A percentile compares a stretch with the other conserved stretches of the same genome.
phyloP scores from a whole-genome alignment of 2,888 invertebrate species.

The Meganola albula region DNA sequence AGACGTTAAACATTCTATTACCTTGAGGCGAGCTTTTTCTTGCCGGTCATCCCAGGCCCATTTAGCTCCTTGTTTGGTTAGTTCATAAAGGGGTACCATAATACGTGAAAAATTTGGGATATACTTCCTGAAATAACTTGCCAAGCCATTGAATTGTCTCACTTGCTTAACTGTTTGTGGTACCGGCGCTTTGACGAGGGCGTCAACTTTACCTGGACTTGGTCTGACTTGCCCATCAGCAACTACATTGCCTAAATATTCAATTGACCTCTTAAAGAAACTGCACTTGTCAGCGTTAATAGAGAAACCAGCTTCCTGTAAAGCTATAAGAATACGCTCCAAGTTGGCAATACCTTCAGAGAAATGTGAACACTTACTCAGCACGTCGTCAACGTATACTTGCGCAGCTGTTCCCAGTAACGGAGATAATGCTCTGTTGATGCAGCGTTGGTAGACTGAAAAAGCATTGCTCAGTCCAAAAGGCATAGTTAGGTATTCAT shows the following conservation, averaged over 20 bases:
- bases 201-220: conserved; percentile 28
- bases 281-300: conserved; percentile 25
- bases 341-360: conserved; percentile 17
- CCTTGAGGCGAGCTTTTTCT: conserved; percentile 13
- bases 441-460: conserved; percentile 17
- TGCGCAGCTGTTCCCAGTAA: conserved; percentile 17
- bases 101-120: conserved; percentile 22
- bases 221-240: conserved; percentile 26
- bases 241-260: conserved; percentile 30
- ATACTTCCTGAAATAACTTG: conserved; percentile 21
- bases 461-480: conserved; percentile 28
- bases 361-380: conserved; percentile 18
- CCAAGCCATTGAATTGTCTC: conserved; percentile 10
- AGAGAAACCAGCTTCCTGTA: conserved; percentile 28
- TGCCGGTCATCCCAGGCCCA: conserved; percentile 22
- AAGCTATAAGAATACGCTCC: conserved; percentile 19
- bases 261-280: conserved; percentile 25
- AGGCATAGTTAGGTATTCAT: conserved; percentile 32
- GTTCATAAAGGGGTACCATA: conserved; percentile 19
- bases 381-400: conserved; percentile 32
- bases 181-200: conserved; percentile 25
- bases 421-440: conserved; percentile 6
- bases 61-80: conserved; percentile 19
- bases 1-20: conserved; percentile 10
- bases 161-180: conserved; percentile 27